Base-by-base conservation (phyloP, 2,797 vertebrate genomes). In the Chelmon rostratus region DNA sequence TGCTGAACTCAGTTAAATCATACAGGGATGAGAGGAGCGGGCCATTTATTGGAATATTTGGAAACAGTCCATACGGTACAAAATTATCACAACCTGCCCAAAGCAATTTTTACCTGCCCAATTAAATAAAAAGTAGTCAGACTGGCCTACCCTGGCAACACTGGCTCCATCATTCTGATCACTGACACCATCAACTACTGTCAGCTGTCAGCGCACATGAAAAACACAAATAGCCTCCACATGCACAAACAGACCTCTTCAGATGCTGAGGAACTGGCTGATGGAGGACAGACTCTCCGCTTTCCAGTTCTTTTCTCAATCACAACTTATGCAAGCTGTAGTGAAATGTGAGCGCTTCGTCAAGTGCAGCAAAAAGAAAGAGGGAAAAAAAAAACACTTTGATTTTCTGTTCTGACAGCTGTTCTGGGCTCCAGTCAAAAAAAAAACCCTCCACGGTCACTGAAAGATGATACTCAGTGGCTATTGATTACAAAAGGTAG, bases 401-500 rank as follows among this genome's bases (percentile, higher is more conserved):
- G 72, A 88, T 83, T 93, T 92, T 91, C 70, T 81, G 69, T 86
- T 85, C 84, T 84, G 89, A 91, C 91, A 93, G 92, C 88, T 87
- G 86, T 85, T 83, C 79, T 73, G 21, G 52, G 40, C 83, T 52
- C 46, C 68, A 76, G 65, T 70, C 38, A 83, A 85, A 73, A 73
- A 76, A 81, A 81, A 79, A 82, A 31, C 3, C 4, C 33, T 53
- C n/a, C 56, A 70, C 52, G 69, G 84, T 88, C 79, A 63, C 72
- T 81, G 93, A 90, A 92, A 94, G 62, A 68, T 15, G 84, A 95
- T 86, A 89, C 82, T 71, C 44, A 79, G 73, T 70, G 69, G 79
- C 59, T 90, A 94, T 94, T 81, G 90, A 94, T 93, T 93, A 90
- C 90, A 88, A 79, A 92, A 76, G 74, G 82, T 72, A 83, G 83